phyloP scores from a whole-genome alignment of 2,888 invertebrate species.

The Eretmocerus hayati region DNA sequence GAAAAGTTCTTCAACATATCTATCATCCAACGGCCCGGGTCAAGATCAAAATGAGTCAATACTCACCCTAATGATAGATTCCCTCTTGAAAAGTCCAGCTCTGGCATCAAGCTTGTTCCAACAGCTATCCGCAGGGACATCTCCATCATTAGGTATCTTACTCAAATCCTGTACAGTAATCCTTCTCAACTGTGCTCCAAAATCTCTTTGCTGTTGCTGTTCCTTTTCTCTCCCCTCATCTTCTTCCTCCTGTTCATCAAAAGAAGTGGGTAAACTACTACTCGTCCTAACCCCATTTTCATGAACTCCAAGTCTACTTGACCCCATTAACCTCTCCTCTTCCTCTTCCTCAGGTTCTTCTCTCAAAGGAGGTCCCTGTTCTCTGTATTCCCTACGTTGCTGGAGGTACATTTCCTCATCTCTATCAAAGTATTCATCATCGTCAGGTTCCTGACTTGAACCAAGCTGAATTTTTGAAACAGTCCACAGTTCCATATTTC shows the following conservation, averaged over 20 bases:
- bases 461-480: constrained; percentile 37
- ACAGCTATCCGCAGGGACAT: constrained; percentile 23
- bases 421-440: constrained; percentile 28
- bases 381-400: constrained; percentile 31
- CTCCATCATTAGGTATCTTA: constrained; percentile 31
- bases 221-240: constrained; percentile 26
- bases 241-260: constrained; percentile 34
- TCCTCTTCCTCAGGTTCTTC: constrained; percentile 32
- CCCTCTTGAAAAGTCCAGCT: constrained; percentile 39
- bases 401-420: constrained; percentile 19
- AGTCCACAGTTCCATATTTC: constrained; percentile 42
- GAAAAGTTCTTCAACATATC: too few species aligned
- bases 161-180: constrained; percentile 39
- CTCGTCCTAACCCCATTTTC: constrained; percentile 27
- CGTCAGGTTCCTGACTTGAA: constrained; percentile 39
- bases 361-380: constrained; percentile 28
- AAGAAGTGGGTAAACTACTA: constrained; percentile 33
- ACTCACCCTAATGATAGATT: constrained; percentile 38
- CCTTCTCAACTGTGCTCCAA: too few species aligned
- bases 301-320: too few species aligned
- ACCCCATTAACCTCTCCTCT: constrained; percentile 25
- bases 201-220: too few species aligned
- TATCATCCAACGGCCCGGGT: too few species aligned
- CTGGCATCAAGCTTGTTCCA: constrained; percentile 21
- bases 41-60: too few species aligned